Conservation (phyloP, 2,888 invertebrate genomes). For the Thereva nobilitata region DNA sequence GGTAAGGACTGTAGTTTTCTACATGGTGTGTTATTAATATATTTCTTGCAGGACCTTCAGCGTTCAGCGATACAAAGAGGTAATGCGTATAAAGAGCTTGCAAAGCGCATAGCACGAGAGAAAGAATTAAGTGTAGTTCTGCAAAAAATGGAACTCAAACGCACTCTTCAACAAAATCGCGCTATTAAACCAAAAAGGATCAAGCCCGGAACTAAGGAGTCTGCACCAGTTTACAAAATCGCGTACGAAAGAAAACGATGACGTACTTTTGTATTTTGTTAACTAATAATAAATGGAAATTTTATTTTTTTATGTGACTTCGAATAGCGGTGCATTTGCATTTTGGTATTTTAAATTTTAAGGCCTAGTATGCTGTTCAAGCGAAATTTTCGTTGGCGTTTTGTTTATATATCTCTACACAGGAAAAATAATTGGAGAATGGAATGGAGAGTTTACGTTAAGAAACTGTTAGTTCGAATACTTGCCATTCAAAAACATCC, state of each 20-base stretch:
- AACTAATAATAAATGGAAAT: background rate
- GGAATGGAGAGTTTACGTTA: no score
- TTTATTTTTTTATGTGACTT: background rate
- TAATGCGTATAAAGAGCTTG: slow-evolving; percentile 72
- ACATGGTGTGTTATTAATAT: background rate
- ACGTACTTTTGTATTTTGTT: slow-evolving; percentile 44
- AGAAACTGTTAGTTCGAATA: no score
- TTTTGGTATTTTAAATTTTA: no score
- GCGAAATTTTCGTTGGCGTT: no score
- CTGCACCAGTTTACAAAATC: slow-evolving; percentile 79
- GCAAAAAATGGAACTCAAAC: slow-evolving; percentile 76
- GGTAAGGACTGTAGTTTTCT: slow-evolving; percentile 48
- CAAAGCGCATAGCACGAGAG: slow-evolving; percentile 77
- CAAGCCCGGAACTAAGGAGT: slow-evolving; percentile 65
- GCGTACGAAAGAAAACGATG: slow-evolving; percentile 80
- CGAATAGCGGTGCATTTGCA: background rate
- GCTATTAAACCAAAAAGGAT: slow-evolving; percentile 69
- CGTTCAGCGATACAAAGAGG: slow-evolving; percentile 64
- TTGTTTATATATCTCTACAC: no score
- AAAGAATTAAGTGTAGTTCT: slow-evolving; percentile 74
- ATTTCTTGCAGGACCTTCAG: slow-evolving; percentile 45
- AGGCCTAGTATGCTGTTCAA: no score
- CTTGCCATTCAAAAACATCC: no score
- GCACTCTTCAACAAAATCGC: slow-evolving; percentile 68
- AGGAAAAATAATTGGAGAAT: no score